Evolutionary conservation across 2,113 vertebrate genomes (phyloP), one percentile per base, ranked within the genome.

Genomic region (Sardina pilchardus): DNA sequence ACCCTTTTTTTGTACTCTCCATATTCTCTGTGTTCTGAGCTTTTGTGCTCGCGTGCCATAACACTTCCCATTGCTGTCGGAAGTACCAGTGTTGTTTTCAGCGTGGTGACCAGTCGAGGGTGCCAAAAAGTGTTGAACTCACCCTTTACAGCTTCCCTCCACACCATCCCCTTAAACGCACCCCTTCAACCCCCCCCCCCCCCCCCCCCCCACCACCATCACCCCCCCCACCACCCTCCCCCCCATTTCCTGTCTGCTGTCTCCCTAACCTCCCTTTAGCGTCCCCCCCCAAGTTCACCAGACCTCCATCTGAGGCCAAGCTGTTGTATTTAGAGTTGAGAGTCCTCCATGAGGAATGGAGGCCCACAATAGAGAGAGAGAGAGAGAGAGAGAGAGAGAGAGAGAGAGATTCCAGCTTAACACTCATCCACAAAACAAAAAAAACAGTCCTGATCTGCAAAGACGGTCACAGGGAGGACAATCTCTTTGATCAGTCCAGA

Each of bases 201-300:
- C 75, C 48, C 21, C 53, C 53, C 36, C 43, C 82, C 86, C 89
- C 88, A 92, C 85, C 88, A 30, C 78, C 34, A 59, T 86, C 39
- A 63, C 67, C 50, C 1, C 50, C 47, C 89, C 36, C 10, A 24
- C 21, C 71, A 39, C 30, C 50, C 50, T n/a, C n/a, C 56, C 26
- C 82, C 87, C 89, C 88, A 92, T 90, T 94, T 95, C 94, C 94
- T 95, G 85, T 88, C 82, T 90, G 89, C 89, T 92, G 71, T 93
- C 90, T 92, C 85, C 81, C 59, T 81, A 93, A 83, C 30, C 84
- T 48, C 59, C 85, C 56, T 21, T 44, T 63, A 78, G 48, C 83
- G 78, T 63, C 47, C 85, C 43, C 84, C 82, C 39, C 81, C 39
- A 42, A 82, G 53, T 59, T 71, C 30, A 16, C 63, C 63, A 71